Evolutionary conservation across 2,888 invertebrate genomes (phyloP).

Genomic region (Eupsilia transversa): DNA sequence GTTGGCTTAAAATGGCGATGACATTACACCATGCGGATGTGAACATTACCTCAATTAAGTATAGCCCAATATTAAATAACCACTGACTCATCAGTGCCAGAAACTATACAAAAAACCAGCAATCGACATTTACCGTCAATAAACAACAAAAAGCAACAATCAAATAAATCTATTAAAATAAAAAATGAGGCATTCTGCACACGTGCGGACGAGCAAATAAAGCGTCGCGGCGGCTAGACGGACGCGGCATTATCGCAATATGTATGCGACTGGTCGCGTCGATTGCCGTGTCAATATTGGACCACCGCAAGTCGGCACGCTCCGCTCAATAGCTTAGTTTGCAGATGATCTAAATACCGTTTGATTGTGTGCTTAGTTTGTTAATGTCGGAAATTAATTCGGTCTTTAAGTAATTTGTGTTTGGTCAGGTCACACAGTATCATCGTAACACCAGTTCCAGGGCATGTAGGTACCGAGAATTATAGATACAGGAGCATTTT

Average conservation of each 20-base stretch:
- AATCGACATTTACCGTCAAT: constrained; percentile 50
- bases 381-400: constrained; percentile 54
- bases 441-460: neutral
- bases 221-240: constrained; percentile 74
- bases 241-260: constrained; percentile 70
- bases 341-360: constrained; percentile 66
- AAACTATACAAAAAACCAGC: constrained; percentile 37
- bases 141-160: constrained; percentile 60
- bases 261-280: constrained; percentile 71
- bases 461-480: neutral
- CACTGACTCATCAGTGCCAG: constrained; percentile 16
- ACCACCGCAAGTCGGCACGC: constrained; percentile 73
- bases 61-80: neutral
- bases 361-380: constrained; percentile 52
- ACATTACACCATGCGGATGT: constrained; percentile 1
- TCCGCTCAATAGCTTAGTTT: constrained; percentile 61
- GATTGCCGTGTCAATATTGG: constrained; percentile 76
- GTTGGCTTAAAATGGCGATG: neutral
- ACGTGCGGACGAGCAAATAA: constrained; percentile 71
- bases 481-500: too few species aligned
- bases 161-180: constrained; percentile 60
- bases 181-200: constrained; percentile 71
- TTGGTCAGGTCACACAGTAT: neutral
- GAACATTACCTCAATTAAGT: neutral
- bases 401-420: constrained; percentile 15